Percentiles rank a stretch among this genome's conserved stretches.
phyloP scores from a whole-genome alignment of 2,797 vertebrate species.

The Hafferia zeledoni region DNA sequence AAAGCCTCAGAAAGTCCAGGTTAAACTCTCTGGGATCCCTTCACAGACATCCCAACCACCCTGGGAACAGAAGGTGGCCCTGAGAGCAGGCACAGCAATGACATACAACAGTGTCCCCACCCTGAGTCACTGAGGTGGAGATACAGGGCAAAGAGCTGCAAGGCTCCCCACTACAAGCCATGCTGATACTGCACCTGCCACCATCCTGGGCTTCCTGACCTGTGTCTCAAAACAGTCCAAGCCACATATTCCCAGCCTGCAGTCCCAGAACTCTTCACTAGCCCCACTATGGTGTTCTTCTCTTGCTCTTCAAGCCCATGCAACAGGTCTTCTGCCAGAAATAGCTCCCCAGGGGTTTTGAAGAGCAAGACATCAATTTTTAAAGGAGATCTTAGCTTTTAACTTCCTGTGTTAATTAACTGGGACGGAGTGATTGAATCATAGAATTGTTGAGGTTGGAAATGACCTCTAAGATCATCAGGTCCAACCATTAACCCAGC shows the following conservation, averaged over 20 bases:
- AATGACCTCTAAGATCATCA: background rate
- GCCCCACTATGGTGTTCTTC: rapidly evolving
- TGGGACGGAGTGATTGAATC: background rate
- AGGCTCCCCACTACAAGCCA: rapidly evolving
- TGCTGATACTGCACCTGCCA: background rate
- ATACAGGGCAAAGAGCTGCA: background rate
- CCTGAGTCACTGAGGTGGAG: background rate
- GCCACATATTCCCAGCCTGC: rapidly evolving
- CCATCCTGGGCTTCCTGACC: background rate
- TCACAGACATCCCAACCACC: rapidly evolving
- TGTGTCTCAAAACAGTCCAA: background rate
- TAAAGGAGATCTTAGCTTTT: background rate
- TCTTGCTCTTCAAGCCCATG: rapidly evolving
- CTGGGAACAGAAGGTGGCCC: background rate
- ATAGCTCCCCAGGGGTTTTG: background rate
- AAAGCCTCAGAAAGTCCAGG: background rate
- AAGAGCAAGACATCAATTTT: background rate
- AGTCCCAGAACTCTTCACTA: background rate
- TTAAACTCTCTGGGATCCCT: background rate
- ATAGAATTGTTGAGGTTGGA: rapidly evolving
- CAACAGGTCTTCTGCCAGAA: background rate
- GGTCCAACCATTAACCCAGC: background rate
- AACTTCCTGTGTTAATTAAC: background rate
- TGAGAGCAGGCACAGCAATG: rapidly evolving
- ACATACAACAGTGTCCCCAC: background rate